Evolutionary conservation across 1,140 invertebrate species (phyloP).

Genomic region (Belonocnema kinseyi): DNA sequence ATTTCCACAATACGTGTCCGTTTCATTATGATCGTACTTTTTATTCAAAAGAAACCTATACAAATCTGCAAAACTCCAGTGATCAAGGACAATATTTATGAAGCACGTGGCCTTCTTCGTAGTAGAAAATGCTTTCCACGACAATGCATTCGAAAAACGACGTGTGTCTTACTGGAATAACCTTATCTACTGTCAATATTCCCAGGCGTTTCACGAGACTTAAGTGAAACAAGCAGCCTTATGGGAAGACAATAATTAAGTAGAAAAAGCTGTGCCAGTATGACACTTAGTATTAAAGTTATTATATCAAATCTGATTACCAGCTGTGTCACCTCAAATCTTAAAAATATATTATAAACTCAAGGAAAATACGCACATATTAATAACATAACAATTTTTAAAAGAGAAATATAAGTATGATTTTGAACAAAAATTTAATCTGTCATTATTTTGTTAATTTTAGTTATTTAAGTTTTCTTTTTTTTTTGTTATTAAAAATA

Average conservation of each 20-base stretch:
- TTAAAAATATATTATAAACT: no score
- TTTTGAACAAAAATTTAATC: no score
- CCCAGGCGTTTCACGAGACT: background rate
- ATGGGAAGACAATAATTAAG: background rate
- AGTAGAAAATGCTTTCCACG: conserved; percentile 1
- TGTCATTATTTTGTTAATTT: no score
- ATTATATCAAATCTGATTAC: no score
- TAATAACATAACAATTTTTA: no score
- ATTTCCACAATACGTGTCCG: no score
- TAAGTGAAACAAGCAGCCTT: no score
- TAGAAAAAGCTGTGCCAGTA: background rate
- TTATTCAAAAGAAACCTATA: background rate
- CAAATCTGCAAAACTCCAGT: background rate
- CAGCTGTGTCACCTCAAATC: no score
- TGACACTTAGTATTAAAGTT: background rate
- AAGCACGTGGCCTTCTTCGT: background rate
- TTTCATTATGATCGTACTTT: background rate
- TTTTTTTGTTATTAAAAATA: no score
- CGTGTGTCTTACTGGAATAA: background rate
- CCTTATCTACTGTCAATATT: background rate
- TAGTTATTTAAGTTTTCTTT: no score
- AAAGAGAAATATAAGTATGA: no score
- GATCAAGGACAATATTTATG: background rate
- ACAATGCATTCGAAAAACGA: background rate
- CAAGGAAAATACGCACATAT: no score